Base-by-base conservation (phyloP, 2,797 vertebrate species). In the Lemur catta region DNA sequence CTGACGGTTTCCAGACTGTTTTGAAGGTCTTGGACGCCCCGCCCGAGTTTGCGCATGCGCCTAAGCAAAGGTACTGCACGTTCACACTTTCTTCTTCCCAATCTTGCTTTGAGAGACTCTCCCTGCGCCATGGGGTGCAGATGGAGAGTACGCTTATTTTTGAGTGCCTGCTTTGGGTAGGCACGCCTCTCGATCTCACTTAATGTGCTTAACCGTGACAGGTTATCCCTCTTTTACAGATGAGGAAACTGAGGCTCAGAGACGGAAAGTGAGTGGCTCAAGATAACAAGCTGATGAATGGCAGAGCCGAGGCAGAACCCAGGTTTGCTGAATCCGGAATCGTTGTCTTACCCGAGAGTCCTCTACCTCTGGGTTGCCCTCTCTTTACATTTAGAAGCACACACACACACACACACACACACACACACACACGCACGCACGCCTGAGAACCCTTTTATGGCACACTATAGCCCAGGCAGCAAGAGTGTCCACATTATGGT, bases 31-130 rank as follows among this genome's bases (percentile, higher is more conserved):
- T 0, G 1, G 7, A 22, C 1, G 7, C 48, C 28, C 14, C 0
- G 1, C 6, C 1, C 11, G 2, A 1, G 3, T 46, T 18, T 72
- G 38, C 0, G 0, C 41, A 43, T 4, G 35, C 0, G 5, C 33
- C 43, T 3, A 35, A 0, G 8, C 63, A 55, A 13, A 50, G 20
- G 26, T 1, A 4, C n/a, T 1, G 7, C 52, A n/a, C 1, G 15
- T 57, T 48, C 8, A 0, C 4, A 1, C 12, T 52, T 30, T 11
- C 43, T 26, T 30, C 48, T 61, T 15, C 82, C 72, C 11, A 3
- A 4, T 17, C 35, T 33, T 43, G 33, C 9, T 35, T 2, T 41
- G 26, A 65, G 18, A 35, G 20, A 20, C 14, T 2, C 43, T 33
- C 41, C 1, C 4, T 12, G 2, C 3, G 1, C 15, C 15, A 2